Evolutionary conservation across 2,797 vertebrate genomes (phyloP).

Genomic region (Oreochromis grahami): DNA sequence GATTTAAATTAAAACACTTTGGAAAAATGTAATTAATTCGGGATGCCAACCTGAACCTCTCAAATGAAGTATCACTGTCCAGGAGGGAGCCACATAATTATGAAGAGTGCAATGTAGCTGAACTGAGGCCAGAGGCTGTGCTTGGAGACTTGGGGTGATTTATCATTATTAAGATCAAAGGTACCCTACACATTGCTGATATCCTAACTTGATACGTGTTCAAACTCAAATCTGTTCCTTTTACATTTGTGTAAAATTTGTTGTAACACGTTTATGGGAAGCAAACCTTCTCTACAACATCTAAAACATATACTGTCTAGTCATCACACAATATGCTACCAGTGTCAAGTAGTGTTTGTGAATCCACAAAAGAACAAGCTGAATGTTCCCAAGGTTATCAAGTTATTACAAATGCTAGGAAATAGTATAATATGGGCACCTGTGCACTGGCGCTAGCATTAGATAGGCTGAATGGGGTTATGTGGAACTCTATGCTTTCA

Average conservation of each 20-base stretch:
- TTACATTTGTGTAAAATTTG: not conserved
- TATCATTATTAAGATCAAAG: constrained; percentile 28
- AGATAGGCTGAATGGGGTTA: not conserved
- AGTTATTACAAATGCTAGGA: not conserved
- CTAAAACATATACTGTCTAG: not conserved
- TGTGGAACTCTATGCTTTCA: not conserved
- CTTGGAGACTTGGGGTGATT: constrained; percentile 20
- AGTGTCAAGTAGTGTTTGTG: not conserved
- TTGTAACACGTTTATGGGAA: not conserved
- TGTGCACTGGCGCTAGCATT: not conserved
- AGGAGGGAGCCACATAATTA: constrained; percentile 16
- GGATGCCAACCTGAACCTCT: constrained; percentile 10
- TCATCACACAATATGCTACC: not conserved
- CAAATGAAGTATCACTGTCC: constrained; percentile 25
- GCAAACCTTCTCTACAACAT: not conserved
- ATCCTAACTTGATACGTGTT: not conserved
- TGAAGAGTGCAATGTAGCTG: constrained; percentile 4
- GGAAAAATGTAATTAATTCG: constrained; percentile 15
- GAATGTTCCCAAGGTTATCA: not conserved
- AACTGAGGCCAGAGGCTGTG: not conserved
- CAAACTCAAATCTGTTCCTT: not conserved
- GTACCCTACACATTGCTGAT: not conserved
- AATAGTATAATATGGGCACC: not conserved
- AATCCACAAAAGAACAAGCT: not conserved
- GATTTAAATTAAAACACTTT: constrained; percentile 1